Evolutionary conservation across 2,888 invertebrate species (phyloP).

Genomic region (Bellardia pandia): DNA sequence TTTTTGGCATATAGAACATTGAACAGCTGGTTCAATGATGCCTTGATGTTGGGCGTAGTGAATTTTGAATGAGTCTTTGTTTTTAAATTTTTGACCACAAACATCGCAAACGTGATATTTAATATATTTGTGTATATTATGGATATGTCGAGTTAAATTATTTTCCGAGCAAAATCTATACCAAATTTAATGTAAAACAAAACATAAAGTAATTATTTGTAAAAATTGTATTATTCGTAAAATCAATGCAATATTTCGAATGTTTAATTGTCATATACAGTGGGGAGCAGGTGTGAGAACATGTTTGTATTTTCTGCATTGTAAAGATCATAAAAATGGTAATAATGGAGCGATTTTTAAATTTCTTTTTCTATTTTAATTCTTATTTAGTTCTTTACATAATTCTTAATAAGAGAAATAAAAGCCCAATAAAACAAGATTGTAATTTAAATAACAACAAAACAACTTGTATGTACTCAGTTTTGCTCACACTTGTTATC

Average conservation of each 20-base stretch:
- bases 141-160: conserved; percentile 78
- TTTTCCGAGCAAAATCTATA: conserved; percentile 78
- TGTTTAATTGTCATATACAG: neutral
- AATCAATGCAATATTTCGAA: neutral
- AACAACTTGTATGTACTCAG: no score
- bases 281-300: no score
- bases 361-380: no score
- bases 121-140: conserved; percentile 79
- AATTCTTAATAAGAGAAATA: no score
- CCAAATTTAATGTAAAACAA: conserved; percentile 60
- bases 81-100: conserved; percentile 81
- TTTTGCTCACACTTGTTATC: no score
- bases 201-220: conserved; percentile 65
- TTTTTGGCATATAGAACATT: conserved; percentile 78
- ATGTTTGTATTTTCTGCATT: no score
- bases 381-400: no score
- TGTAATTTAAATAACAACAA: no score
- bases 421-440: no score
- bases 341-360: no score
- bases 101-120: conserved; percentile 80
- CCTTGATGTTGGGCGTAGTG: conserved; percentile 80
- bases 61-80: conserved; percentile 79
- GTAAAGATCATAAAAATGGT: no score
- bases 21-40: conserved; percentile 79
- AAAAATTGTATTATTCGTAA: conserved; percentile 73